phyloP scores from a whole-genome alignment of 2,797 vertebrate genomes.

The Gallinago solitaria region DNA sequence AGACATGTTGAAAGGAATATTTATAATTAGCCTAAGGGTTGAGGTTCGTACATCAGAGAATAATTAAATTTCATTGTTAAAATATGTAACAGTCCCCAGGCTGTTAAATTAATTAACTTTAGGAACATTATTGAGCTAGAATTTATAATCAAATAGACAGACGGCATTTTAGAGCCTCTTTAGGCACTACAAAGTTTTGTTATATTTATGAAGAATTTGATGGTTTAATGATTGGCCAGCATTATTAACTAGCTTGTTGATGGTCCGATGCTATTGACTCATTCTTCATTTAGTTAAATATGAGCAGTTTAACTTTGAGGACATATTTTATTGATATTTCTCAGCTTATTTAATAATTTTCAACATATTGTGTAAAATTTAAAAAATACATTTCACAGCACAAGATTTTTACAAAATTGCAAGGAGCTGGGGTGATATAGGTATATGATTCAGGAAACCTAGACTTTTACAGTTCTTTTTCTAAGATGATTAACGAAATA shows the following conservation, averaged over 20 bases:
- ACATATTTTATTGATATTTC: neutral
- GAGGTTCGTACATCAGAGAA: neutral
- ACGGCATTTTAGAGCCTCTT: neutral
- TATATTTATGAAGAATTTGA: neutral
- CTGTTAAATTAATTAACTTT: slow-evolving; percentile 21
- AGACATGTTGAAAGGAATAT: neutral
- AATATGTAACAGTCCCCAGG: neutral
- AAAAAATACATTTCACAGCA: neutral
- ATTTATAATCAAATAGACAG: neutral
- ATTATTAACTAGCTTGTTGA: neutral
- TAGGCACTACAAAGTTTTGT: neutral
- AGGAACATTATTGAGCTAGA: neutral
- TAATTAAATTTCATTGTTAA: slow-evolving; percentile 26
- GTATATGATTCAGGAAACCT: neutral
- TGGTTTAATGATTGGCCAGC: neutral
- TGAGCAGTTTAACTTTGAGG: neutral
- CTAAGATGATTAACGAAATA: neutral
- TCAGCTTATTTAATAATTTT: neutral
- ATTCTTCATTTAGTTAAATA: neutral
- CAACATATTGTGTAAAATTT: neutral
- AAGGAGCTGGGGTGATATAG: rapidly evolving
- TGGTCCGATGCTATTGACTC: neutral
- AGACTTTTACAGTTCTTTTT: neutral
- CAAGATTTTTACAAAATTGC: neutral
- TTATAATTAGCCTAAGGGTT: neutral